phyloP scores from a whole-genome alignment of 2,113 vertebrate genomes.

The Sterrhoptilus dennistouni region DNA sequence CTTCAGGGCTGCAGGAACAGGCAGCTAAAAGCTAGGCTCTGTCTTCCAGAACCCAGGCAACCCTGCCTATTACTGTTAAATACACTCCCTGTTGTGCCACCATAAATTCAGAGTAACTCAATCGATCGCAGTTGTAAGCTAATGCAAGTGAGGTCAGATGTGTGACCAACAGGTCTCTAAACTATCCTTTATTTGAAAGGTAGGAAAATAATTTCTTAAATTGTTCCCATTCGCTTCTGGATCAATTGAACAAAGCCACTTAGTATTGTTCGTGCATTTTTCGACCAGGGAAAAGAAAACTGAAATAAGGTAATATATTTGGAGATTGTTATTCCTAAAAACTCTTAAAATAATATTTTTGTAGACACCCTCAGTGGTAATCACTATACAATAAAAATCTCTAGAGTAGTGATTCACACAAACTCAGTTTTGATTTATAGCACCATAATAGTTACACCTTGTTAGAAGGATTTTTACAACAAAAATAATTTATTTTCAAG shows the following conservation, averaged over 20 bases:
- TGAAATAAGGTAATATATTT: neutral
- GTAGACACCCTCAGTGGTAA: neutral
- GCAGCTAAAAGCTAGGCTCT: neutral
- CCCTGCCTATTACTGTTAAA: neutral
- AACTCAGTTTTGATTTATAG: neutral
- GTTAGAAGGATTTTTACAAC: neutral
- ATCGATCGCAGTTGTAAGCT: neutral
- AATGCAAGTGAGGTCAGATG: neutral
- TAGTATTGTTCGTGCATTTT: neutral
- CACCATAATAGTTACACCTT: neutral
- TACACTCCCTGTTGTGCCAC: neutral
- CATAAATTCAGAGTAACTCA: neutral
- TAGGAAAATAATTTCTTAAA: neutral
- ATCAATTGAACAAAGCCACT: slow-evolving; percentile 12
- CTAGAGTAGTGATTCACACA: neutral
- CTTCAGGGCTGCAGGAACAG: neutral
- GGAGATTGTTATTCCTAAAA: neutral
- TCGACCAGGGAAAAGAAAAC: neutral
- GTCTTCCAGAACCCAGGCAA: neutral
- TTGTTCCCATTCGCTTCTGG: neutral
- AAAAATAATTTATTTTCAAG: neutral
- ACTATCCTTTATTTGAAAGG: neutral
- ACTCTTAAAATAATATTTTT: neutral
- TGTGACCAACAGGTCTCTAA: neutral
- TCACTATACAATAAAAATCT: neutral